Evolutionary conservation across 2,113 vertebrate genomes (phyloP), one percentile per base, ranked within the genome.

Genomic region (Ictalurus punctatus): DNA sequence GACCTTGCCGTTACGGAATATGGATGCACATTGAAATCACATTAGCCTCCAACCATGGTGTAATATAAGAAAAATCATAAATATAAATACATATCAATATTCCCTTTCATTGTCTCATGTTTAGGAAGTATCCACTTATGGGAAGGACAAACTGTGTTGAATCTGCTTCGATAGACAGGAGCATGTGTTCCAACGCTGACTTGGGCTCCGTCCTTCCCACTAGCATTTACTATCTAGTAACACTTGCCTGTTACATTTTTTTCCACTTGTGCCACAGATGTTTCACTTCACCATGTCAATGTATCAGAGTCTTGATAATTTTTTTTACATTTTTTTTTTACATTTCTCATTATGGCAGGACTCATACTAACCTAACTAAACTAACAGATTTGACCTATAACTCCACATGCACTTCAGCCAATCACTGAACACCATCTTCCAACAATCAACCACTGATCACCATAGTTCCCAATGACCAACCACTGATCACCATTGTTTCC

Each of bases 161-260:
- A 27, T 30, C n/a, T 27, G 54, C 25, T 56, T 30, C 30, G 48
- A 80, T 30, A 30, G 48, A 56, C 48, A 80, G 78, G 48, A 80
- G 48, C 14, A 1, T 56, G 27, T 80, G 78, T 59, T 59, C 30
- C 25, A 59, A 58, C 1, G n/a, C 27, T 19, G 21, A 30, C 9
- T 2, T n/a, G 34, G 54, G 27, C 25, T 6, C 2, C 1, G n/a
- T n/a, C 25, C 1, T 54, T 44, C n/a, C 19, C 9, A 6, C 80
- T 37, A 48, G 79, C n/a, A 81, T 34, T 12, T 23, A 59, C 56
- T 30, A 59, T 59, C 80, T 59, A 56, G 17, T 37, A 59, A 59
- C 80, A 82, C 80, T 59, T 23, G 4, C 56, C 56, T 82, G 80
- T 59, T 59, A 82, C 17, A 82, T 59, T 59, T 82, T 82, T 30